Conservation (phyloP, 2,797 vertebrate genomes). For the Gorsachius magnificus region DNA sequence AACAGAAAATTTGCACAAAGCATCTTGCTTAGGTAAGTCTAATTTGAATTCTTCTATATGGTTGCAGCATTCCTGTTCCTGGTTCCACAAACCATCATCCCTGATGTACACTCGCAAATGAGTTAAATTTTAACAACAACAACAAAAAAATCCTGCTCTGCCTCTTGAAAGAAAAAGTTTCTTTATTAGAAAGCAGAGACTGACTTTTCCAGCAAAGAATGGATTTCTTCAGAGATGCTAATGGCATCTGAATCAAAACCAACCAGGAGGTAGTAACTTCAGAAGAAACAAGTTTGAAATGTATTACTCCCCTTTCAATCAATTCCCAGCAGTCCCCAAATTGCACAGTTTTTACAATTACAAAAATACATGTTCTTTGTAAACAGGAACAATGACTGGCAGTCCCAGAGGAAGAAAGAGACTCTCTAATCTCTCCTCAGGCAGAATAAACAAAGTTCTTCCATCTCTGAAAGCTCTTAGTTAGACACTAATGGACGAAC, state of each 20-base stretch:
- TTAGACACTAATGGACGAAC: conserved; percentile 22
- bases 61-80: neutral
- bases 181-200: neutral
- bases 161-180: neutral
- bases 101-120: neutral
- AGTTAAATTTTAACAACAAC: neutral
- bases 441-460: conserved; percentile 48
- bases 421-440: conserved; percentile 37
- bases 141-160: neutral
- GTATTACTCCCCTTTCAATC: neutral
- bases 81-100: neutral
- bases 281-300: neutral
- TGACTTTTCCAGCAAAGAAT: neutral
- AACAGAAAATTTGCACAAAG: neutral
- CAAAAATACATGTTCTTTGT: conserved; percentile 34
- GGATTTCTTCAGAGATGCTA: conserved; percentile 6
- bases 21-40: neutral
- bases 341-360: neutral
- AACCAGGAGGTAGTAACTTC: neutral
- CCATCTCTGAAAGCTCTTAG: conserved; percentile 14
- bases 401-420: conserved; percentile 38
- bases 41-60: neutral
- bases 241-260: neutral
- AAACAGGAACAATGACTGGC: conserved; percentile 59
- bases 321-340: neutral